These are phyloP conservation scores for Campylomormyrus numenius DNA, from an alignment of 2,113 vertebrate genomes.

Conservation along the genomic window DNA sequence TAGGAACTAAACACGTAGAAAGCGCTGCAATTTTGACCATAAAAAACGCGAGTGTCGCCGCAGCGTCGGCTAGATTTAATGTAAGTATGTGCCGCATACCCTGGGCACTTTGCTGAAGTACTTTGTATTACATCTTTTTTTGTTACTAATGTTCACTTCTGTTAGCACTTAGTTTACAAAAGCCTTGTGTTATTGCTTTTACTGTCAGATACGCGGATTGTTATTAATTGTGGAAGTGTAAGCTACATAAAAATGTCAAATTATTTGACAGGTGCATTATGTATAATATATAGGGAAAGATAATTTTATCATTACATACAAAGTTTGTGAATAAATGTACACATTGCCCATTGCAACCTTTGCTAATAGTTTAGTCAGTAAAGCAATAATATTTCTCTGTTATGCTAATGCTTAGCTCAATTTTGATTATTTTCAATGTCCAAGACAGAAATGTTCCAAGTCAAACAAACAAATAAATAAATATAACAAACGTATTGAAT, in stretches of 20 bases:
- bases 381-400: background rate
- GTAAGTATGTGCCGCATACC: conserved; percentile 43
- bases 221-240: background rate
- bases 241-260: background rate
- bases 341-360: background rate
- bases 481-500: background rate
- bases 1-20: conserved; percentile 60
- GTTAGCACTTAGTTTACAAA: background rate
- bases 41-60: conserved; percentile 38
- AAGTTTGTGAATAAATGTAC: background rate
- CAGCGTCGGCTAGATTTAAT: conserved; percentile 51
- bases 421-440: background rate
- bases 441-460: background rate
- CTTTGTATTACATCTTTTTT: background rate
- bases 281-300: background rate
- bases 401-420: background rate
- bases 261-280: background rate
- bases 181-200: background rate
- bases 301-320: background rate
- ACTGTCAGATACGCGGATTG: background rate
- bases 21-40: conserved; percentile 46
- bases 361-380: background rate
- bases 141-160: background rate
- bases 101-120: background rate
- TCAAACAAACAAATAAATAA: background rate